Base-by-base conservation (phyloP, 2,888 invertebrate species). In the Imbricaverruca yamaguchii region DNA sequence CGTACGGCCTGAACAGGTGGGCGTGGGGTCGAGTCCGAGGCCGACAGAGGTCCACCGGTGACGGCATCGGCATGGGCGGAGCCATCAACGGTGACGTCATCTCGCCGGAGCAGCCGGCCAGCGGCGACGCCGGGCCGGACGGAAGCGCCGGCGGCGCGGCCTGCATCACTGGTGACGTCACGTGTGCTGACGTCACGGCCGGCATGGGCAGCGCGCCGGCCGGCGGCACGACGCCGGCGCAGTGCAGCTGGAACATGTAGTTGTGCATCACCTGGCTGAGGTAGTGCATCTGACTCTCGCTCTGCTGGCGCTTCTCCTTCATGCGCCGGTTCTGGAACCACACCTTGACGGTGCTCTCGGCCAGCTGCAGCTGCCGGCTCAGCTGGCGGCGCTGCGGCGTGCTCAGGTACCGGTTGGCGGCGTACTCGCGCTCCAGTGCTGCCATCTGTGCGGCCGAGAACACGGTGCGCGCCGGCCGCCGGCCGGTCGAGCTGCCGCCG, bases 311-410 rank as follows among this genome's bases (percentile, higher is more conserved):
- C 69, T 83, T 83, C 80, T 83, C 83, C 80, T 83, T 83, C 83
- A 83, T 83, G n/a, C 83, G 81, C 3, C 83, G 82, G 81, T 83
- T 83, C 82, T 83, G 83, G 80, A 83, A 83, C 83, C 83, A 83
- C 56, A 83, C 82, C 81, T 84, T 84, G 74, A 84, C 83, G 13
- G 84, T 84, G 65, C 83, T 81, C 80, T 84, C 84, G 4, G 83
- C 83, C 21, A 84, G 82, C 23, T 81, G 80, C 12, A 84, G 81
- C 61, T 83, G 82, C 39, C 80, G 81, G n/a, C 83, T 83, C 74
- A 84, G 80, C 65, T 84, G 83, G 80, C 83, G 83, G 18, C 84
- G 80, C 21, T 83, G 78, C 18, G 84, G 83, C 55, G 83, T 80
- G 80, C 83, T 84, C 53, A 84, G 83, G 81, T 84, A 84, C 39